A percentile compares a stretch with the other conserved stretches of the same genome.
These are phyloP conservation scores for Apamea epomidion DNA, from an alignment of 2,888 invertebrate species.

Conservation along the genomic window DNA sequence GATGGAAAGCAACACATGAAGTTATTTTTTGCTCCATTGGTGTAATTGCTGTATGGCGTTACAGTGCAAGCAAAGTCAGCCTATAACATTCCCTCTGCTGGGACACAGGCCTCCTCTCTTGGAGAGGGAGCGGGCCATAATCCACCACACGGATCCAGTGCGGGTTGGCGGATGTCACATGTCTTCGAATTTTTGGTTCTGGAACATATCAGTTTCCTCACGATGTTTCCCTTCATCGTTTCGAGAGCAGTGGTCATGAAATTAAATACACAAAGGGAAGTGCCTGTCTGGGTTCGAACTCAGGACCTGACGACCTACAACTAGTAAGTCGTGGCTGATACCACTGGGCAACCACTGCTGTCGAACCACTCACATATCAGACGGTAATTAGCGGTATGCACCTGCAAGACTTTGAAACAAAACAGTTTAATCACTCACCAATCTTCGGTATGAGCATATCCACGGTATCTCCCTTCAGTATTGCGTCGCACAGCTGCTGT, in stretches of 20 bases:
- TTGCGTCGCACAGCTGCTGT: constrained; percentile 78
- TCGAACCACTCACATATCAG: not conserved
- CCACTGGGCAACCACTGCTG: not conserved
- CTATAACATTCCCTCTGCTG: no score
- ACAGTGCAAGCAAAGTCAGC: not conserved
- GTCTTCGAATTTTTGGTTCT: not conserved
- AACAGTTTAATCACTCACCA: constrained; percentile 70
- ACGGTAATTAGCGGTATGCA: not conserved
- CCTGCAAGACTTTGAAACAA: not conserved
- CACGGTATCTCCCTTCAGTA: constrained; percentile 78
- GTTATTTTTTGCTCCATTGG: no score
- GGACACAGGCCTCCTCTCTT: no score
- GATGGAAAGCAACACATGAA: no score
- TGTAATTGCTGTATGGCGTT: no score
- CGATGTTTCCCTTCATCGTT: not conserved
- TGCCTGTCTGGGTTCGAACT: no score
- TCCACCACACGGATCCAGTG: no score
- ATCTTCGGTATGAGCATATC: constrained; percentile 83
- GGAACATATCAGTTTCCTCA: not conserved
- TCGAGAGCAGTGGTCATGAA: no score
- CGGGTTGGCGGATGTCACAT: no score
- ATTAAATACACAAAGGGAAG: no score
- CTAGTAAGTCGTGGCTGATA: not conserved
- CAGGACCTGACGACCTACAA: no score
- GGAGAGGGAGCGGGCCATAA: not conserved